Base-by-base conservation (phyloP, 1,140 invertebrate genomes). In the Papilio aristodemus region DNA sequence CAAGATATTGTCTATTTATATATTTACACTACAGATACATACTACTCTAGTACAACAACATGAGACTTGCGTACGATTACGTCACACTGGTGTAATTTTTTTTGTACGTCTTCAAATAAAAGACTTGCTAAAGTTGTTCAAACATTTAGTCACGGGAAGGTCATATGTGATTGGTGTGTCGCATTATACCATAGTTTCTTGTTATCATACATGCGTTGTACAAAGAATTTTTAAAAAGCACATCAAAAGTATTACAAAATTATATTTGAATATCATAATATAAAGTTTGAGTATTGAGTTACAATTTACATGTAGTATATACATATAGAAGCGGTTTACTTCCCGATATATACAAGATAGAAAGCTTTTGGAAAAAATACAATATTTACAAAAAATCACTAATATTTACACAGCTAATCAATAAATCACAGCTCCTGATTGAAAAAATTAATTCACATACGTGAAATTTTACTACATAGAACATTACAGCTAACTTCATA, bases 401-500 rank as follows among this genome's bases (percentile, higher is more conserved):
- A 71, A 75, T 77, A 78, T 87, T 63, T 86, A 87, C 79, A 86
- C 67, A 78, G 75, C 83, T 90, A 85, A 78, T 76, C 70, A 84
- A 78, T 85, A 85, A 85, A 89, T 91, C 89, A 91, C 89, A 91
- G 89, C 86, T 87, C 84, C 86, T 81, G 84, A 87, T 84, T 86
- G 81, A 85, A 83, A 81, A 72, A 76, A 75, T 70, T 38, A 69
- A 74, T 82, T 78, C 70, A 79, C 69, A 73, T 22, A 70, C 14
- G 37, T 75, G 64, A 67, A 76, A 71, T 63, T 68, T 73, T 74
- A 78, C 74, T 78, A 76, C 73, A 67, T 67, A 57, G 43, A 72
- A 67, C 70, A 66, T 70, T 39, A 50, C 60, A 60, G 72, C 67
- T 76, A 77, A 32, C 50, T 50, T 71, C n/a, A 77, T 58, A 68